Evolutionary conservation across 2,888 invertebrate species (phyloP), one percentile per base, ranked within the genome.

Genomic region (Conomelus anceps): DNA sequence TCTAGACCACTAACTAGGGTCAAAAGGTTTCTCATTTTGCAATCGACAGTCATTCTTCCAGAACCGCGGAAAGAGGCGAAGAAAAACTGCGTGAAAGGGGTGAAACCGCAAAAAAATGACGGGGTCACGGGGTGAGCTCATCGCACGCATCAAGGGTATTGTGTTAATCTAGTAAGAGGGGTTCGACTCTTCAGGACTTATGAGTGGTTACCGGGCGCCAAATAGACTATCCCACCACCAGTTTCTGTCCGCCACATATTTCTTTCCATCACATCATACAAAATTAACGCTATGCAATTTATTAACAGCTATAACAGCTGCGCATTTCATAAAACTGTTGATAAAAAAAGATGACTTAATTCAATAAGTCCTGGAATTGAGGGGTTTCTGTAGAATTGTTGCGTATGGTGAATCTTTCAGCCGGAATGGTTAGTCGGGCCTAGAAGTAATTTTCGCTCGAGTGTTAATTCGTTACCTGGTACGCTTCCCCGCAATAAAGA

Each of bases 61-160:
- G 29, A 86, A 86, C 88, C 23, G 22, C 34, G 86, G 89, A 88
- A 89, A 86, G 86, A 84, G 63, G n/a, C n/a, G 63, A 63, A 26
- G 41, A 88, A 84, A 20, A 41, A 85, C 23, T 88, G 89, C 22
- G 29, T n/a, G 85, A 89, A 89, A 88, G 88, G 89, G 89, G 88
- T 89, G 86, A 89, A 89, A 89, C 63, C 63, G 63, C 63, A 63
- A n/a, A 63, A 63, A 63, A 63, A 63, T 89, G 89, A 87, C 3
- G 63, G 34, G 63, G 63, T 63, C 63, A 63, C 63, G 63, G 63
- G 63, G 63, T 63, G 63, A 63, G 63, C 63, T 3, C 63, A 63
- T 63, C 63, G 63, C 63, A 63, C 63, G 63, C 63, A 63, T 63
- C 63, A n/a, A 63, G 63, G 63, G 63, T 63, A 63, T 20, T 63